phyloP scores from a whole-genome alignment of 2,113 vertebrate genomes.

The Rafetus swinhoei region DNA sequence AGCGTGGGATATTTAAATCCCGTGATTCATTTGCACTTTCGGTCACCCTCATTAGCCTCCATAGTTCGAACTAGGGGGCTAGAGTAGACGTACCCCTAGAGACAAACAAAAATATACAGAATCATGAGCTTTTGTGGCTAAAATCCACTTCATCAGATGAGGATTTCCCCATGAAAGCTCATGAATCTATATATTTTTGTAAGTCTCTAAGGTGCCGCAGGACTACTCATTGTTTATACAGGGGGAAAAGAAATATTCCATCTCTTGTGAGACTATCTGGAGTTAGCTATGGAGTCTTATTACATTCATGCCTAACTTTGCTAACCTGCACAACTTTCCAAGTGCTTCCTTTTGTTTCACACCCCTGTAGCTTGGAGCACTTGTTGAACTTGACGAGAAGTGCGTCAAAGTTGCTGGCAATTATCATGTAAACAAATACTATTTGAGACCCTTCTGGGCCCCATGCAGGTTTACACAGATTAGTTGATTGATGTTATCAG shows the following conservation, averaged over 20 bases:
- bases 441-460: conserved; percentile 37
- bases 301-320: not conserved
- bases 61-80: too few species aligned
- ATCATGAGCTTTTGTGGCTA: too few species aligned
- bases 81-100: too few species aligned
- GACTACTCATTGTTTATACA: not conserved
- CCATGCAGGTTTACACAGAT: conserved; percentile 26
- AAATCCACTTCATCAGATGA: too few species aligned
- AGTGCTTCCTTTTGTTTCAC: conserved; percentile 65
- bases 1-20: too few species aligned
- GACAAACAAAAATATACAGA: too few species aligned
- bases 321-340: not conserved
- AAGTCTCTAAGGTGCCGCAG: too few species aligned
- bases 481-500: conserved; percentile 13
- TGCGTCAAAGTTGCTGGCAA: conserved; percentile 67
- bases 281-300: fast-evolving
- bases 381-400: conserved; percentile 70
- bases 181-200: too few species aligned
- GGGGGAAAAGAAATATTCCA: fast-evolving
- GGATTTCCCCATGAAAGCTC: too few species aligned
- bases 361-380: conserved; percentile 66
- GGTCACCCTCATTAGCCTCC: too few species aligned
- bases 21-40: too few species aligned
- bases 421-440: conserved; percentile 70
- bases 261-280: fast-evolving